Percentiles rank a stretch among this genome's conserved stretches.
Evolutionary conservation across 1,140 invertebrate genomes (phyloP).

Genomic region (Agraylea sexmaculata): DNA sequence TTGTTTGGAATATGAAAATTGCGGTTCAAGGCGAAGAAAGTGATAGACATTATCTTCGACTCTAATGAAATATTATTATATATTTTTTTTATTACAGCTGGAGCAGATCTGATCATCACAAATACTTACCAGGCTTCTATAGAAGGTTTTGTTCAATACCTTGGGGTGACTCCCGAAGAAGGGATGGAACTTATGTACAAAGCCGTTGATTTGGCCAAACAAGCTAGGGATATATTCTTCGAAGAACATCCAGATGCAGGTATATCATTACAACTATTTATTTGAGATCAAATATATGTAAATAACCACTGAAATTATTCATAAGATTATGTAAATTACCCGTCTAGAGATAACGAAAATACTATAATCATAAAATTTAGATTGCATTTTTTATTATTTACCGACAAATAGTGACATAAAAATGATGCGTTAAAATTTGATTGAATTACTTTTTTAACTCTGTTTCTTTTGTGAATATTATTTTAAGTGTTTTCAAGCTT

Average conservation of each 20-base stretch:
- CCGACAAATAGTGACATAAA: too few relatives aligned
- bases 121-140: conserved; percentile 84
- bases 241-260: conserved; percentile 41
- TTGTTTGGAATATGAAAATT: too few relatives aligned
- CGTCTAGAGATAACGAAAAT: too few relatives aligned
- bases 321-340: too few relatives aligned
- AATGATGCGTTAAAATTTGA: too few relatives aligned
- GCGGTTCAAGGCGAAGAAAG: neutral
- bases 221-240: conserved; percentile 45
- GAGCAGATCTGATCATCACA: conserved; percentile 73
- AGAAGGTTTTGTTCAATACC: conserved; percentile 59
- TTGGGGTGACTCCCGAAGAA: conserved; percentile 48
- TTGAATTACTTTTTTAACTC: too few relatives aligned
- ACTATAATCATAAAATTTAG: too few relatives aligned
- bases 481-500: too few relatives aligned
- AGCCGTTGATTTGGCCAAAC: conserved; percentile 55
- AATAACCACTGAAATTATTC: too few relatives aligned
- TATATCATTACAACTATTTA: conserved; percentile 21
- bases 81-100: conserved; percentile 43
- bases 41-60: neutral
- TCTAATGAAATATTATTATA: neutral
- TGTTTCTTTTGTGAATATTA: too few relatives aligned
- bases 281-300: too few relatives aligned
- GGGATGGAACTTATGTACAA: conserved; percentile 54
- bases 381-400: too few relatives aligned